phyloP scores from a whole-genome alignment of 2,113 vertebrate species.

The Neodontobutis hainanensis region DNA sequence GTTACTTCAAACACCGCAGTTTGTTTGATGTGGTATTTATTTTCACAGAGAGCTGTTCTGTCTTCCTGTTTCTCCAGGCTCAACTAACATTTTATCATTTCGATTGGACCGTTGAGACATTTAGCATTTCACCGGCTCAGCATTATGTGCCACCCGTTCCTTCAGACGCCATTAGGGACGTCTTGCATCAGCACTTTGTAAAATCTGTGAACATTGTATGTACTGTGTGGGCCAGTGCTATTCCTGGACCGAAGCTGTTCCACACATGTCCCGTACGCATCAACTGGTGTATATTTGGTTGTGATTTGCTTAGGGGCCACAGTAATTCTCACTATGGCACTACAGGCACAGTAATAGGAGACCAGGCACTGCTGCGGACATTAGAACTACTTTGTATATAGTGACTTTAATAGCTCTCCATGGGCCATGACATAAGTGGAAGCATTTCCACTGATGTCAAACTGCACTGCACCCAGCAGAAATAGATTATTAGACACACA shows the following conservation, averaged over 20 bases:
- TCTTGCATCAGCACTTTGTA: conserved; percentile 56
- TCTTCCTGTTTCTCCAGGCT: conserved; percentile 52
- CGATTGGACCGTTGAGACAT: conserved; percentile 53
- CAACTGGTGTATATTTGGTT: conserved; percentile 31
- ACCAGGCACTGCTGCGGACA: conserved; percentile 40
- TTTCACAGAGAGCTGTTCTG: conserved; percentile 30
- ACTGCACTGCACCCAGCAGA: conserved; percentile 45
- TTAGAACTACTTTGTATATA: conserved; percentile 25
- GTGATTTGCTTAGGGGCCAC: conserved; percentile 4
- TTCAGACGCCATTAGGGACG: conserved; percentile 52
- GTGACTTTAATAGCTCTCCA: conserved; percentile 46
- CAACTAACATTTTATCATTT: conserved; percentile 65
- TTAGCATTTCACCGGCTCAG: conserved; percentile 67
- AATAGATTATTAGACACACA: conserved; percentile 48
- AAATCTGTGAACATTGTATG: conserved; percentile 43
- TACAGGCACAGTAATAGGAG: conserved; percentile 36
- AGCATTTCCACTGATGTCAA: conserved; percentile 33
- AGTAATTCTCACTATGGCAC: conserved; percentile 21
- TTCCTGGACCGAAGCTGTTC: conserved; percentile 24
- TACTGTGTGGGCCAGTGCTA: conserved; percentile 25
- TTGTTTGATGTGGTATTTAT: conserved; percentile 60
- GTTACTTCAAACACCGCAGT: conserved; percentile 52
- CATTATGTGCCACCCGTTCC: conserved; percentile 53
- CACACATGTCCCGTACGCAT: conserved; percentile 29
- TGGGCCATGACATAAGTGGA: conserved; percentile 41